A percentile compares a stretch with the other conserved stretches of the same genome.
These are phyloP conservation scores for Cybosia mesomella DNA, from an alignment of 2,888 invertebrate species.

Conservation along the genomic window DNA sequence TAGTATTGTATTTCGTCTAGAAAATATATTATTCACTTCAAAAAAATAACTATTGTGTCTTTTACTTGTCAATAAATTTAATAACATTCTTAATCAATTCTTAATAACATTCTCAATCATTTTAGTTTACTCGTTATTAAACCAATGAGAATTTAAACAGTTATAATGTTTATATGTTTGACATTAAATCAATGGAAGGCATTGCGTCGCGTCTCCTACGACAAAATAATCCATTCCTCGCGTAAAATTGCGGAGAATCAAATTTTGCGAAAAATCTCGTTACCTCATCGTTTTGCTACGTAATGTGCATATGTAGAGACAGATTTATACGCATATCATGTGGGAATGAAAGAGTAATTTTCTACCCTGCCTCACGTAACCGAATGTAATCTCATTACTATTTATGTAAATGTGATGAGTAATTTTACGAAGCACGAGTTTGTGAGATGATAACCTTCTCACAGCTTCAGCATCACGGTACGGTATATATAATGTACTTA, in stretches of 20 bases:
- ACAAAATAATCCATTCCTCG: conserved; percentile 69
- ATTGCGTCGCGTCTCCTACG: conserved; percentile 58
- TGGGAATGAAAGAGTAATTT: conserved; percentile 64
- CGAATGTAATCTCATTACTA: conserved; percentile 56
- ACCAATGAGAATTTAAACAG: conserved; percentile 29
- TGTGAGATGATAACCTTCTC: conserved; percentile 30
- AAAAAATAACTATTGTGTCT: no score
- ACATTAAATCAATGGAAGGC: conserved; percentile 61
- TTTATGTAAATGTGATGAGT: conserved; percentile 49
- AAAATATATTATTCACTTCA: no score
- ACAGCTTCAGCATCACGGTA: background rate
- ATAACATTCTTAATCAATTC: no score
- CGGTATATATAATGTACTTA: background rate
- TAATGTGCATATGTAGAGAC: conserved; percentile 56
- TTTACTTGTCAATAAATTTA: no score
- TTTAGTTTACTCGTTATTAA: conserved; percentile 19
- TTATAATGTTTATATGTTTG: conserved; percentile 31
- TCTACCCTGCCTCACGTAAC: conserved; percentile 54
- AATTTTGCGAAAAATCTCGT: conserved; percentile 79
- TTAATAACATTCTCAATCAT: no score
- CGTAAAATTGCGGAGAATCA: conserved; percentile 76
- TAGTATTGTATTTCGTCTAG: no score
- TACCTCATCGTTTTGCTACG: conserved; percentile 68
- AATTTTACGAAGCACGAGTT: conserved; percentile 47
- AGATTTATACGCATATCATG: conserved; percentile 61